Base-by-base conservation (phyloP, 2,888 invertebrate species). In the Diadegma fenestrale region DNA sequence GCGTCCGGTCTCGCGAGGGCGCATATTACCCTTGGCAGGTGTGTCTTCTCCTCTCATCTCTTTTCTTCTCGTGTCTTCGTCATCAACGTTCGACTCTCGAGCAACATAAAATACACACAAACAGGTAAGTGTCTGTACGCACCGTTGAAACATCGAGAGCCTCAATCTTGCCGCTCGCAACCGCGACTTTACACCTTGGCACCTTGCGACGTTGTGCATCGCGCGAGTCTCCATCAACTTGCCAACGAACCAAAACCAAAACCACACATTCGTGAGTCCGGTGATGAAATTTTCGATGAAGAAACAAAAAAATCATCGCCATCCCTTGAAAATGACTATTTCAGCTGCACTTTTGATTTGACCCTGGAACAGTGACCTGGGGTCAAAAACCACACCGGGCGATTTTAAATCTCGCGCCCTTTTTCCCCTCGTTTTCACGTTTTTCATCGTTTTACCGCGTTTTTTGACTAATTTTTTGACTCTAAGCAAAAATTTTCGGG, bases 11-110 rank as follows among this genome's bases (percentile, higher is more conserved):
- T 80, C 68, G 73, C 72, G 37, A 77, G 76, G 61, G 75, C 85
- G 80, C 79, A 84, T 79, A 83, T 85, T 85, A 85, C 81, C 54
- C 80, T 64, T 63, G 84, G 84, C 84, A 86, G 84, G 84, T 86
- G 84, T 73, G 54, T 72, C 7, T 64, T 72, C 80, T 61, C 22
- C 22, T 72, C 64, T 48, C 71, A 48, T 72, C 79, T 75, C 64
- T 45, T 69, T 48, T 33, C 37, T 64, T 43, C 19, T 45, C n/a
- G 45, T 45, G 19, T 76, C 66, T 69, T 69, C 61, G 78, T 73
- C 81, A 41, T 51, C 82, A 72, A 61, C 86, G 77, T 83, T 83
- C 61, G 77, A 68, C 75, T 75, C 75, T 75, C 45, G 6, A 2
- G 64, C 30, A 14, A 19, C 73, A 41, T 22, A 14, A 75, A 43